Base-by-base conservation (phyloP, 2,797 vertebrate species). In the Mastacembelus armatus region DNA sequence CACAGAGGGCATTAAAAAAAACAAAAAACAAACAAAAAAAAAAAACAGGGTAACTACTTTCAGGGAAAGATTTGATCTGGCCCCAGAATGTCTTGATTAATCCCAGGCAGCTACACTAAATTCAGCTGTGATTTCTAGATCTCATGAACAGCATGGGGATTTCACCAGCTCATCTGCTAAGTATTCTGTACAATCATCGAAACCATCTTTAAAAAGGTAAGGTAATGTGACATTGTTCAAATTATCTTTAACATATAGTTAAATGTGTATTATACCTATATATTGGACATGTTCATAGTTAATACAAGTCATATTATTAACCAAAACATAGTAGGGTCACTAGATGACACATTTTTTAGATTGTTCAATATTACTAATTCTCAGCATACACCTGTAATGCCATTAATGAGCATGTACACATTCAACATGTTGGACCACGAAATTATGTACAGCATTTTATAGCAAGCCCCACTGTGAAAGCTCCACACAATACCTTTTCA, bases 21-120 rank as follows among this genome's bases (percentile, higher is more conserved):
- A 32, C n/a, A 30, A 32, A 16, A 36, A 36, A n/a, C n/a, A n/a
- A n/a, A n/a, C n/a, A n/a, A 2, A 16, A 61, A 38, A 32, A n/a
- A 30, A 32, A 16, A 36, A 36, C 14, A 36, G 35, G n/a, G 35
- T 3, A 16, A 63, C 35, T 42, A 50, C 19, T 72, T 61, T 45
- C 19, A 61, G 52, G 21, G 45, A 12, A 40, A 68, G 58, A 55
- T 80, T 73, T 79, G 66, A 78, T 74, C 29, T 70, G 55, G 40
- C 7, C 52, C 57, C 18, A 44, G 55, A 64, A 81, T 61, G 51
- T 70, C 55, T 64, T 52, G 50, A 81, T 83, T 80, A 62, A 82
- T 65, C 56, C 68, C 7, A 21, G 54, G 49, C 54, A 63, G 50
- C 62, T 52, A 49, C 58, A 61, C 44, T 21, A 51, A 62, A 58